Percentiles rank a stretch among this genome's conserved stretches.
These are phyloP conservation scores for Nycteola revayana DNA, from an alignment of 2,888 invertebrate species.

Conservation along the genomic window DNA sequence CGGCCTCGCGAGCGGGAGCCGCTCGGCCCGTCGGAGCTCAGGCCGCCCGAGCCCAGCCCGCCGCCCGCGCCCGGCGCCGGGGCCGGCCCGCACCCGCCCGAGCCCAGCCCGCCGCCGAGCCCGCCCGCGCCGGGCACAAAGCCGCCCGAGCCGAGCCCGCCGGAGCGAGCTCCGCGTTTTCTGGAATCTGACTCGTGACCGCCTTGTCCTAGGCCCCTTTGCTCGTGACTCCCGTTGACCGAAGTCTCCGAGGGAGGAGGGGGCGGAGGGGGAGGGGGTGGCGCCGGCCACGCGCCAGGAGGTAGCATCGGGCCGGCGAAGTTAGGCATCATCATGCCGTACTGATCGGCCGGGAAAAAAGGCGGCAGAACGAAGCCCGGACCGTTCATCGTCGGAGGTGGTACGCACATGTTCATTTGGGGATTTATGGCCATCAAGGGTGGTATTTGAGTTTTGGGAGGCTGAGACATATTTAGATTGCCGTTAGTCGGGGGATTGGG, in stretches of 20 bases:
- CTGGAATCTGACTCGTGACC: constrained; percentile 77
- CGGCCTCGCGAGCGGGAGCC: constrained; percentile 50
- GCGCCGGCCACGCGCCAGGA: constrained; percentile 56
- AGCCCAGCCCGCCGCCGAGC: constrained; percentile 39
- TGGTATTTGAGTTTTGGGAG: constrained; percentile 53
- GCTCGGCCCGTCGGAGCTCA: constrained; percentile 38
- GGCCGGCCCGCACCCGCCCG: constrained; percentile 36
- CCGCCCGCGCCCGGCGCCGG: constrained; percentile 36
- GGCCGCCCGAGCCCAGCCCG: constrained; percentile 42
- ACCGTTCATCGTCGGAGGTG: constrained; percentile 60
- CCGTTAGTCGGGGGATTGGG: constrained; percentile 30
- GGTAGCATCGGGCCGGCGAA: constrained; percentile 44
- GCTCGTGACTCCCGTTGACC: constrained; percentile 54
- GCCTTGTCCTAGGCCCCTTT: constrained; percentile 61
- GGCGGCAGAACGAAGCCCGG: constrained; percentile 61
- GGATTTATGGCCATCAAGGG: constrained; percentile 67
- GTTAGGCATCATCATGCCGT: constrained; percentile 64
- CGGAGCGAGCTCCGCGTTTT: constrained; percentile 59
- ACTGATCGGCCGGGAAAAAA: constrained; percentile 68
- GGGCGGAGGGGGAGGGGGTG: constrained; percentile 66
- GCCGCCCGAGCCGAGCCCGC: constrained; percentile 36
- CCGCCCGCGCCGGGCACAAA: constrained; percentile 43
- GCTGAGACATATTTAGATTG: constrained; percentile 34
- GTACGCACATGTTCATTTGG: constrained; percentile 63
- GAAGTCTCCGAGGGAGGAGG: constrained; percentile 51